Conservation (phyloP, 2,113 vertebrate species). For the Cromileptes altivelis region DNA sequence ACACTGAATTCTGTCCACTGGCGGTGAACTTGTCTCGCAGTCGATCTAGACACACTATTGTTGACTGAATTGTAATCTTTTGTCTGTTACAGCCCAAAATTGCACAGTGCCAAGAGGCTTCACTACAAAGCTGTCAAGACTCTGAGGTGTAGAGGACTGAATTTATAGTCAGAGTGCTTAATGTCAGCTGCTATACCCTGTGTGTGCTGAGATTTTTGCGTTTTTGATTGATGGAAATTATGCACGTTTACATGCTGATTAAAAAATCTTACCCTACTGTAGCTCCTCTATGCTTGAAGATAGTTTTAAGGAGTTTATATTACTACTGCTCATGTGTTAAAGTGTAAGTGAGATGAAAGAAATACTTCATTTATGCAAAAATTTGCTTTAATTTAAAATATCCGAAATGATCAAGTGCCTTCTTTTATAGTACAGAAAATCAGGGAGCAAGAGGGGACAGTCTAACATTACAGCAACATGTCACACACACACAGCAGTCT, state of each 20-base stretch:
- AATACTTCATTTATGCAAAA: conserved; percentile 9
- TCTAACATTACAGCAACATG: background rate
- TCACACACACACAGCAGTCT: background rate
- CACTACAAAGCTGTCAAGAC: background rate
- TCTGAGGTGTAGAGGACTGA: background rate
- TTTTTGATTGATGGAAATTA: conserved; percentile 40
- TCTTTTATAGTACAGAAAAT: conserved; percentile 14
- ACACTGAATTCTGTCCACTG: too few species aligned
- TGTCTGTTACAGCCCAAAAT: background rate
- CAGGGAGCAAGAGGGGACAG: conserved; percentile 1
- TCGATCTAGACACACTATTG: too few species aligned
- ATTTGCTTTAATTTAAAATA: conserved; percentile 38
- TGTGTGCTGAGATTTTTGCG: conserved; percentile 16
- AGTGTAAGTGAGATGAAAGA: conserved; percentile 3
- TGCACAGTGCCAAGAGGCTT: background rate
- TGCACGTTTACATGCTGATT: conserved; percentile 36
- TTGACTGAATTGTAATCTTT: too few species aligned
- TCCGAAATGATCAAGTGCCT: background rate
- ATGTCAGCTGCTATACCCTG: conserved; percentile 14
- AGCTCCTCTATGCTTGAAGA: conserved; percentile 6
- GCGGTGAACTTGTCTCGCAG: too few species aligned
- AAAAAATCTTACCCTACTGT: background rate
- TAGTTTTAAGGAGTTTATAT: conserved; percentile 2
- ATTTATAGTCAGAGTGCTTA: conserved; percentile 33
- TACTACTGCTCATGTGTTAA: background rate